phyloP scores from a whole-genome alignment of 2,888 invertebrate species.

The Dastarcus helophoroides region DNA sequence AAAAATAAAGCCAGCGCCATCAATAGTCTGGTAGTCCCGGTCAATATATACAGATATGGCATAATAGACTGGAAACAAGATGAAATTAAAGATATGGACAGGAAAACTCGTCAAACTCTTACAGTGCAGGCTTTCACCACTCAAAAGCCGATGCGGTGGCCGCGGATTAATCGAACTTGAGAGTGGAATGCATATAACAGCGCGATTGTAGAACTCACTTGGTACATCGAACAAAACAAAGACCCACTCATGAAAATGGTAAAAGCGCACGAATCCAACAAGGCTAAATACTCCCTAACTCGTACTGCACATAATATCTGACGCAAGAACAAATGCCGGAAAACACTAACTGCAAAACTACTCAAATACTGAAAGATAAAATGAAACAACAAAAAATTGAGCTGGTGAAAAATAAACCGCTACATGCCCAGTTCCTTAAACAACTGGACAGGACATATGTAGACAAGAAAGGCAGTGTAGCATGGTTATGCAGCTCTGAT shows the following conservation, averaged over 20 bases:
- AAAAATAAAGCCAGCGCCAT: constrained; percentile 10
- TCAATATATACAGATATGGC: constrained; percentile 10
- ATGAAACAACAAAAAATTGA: constrained; percentile 1
- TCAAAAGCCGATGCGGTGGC: constrained; percentile 11
- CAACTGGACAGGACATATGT: constrained; percentile 8
- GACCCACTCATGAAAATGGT: constrained; percentile 6
- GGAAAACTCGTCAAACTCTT: constrained; percentile 7
- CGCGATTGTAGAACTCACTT: constrained; percentile 5
- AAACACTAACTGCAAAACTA: no score
- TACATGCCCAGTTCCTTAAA: constrained; percentile 11
- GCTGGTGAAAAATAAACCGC: constrained; percentile 8
- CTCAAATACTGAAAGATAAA: constrained; percentile 3
- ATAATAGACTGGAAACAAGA: constrained; percentile 9
- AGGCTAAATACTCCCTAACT: no score
- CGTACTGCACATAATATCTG: no score
- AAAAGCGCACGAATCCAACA: constrained; percentile 1
- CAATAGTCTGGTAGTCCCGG: constrained; percentile 12
- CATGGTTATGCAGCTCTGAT: constrained; percentile 11
- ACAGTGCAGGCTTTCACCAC: constrained; percentile 9
- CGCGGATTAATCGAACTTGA: constrained; percentile 10
- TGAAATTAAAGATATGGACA: constrained; percentile 10
- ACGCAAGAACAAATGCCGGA: background rate
- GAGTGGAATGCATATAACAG: constrained; percentile 3
- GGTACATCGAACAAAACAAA: constrained; percentile 3
- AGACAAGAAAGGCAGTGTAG: constrained; percentile 7